Base-by-base conservation (phyloP, 2,113 vertebrate species). In the Lanius collurio region DNA sequence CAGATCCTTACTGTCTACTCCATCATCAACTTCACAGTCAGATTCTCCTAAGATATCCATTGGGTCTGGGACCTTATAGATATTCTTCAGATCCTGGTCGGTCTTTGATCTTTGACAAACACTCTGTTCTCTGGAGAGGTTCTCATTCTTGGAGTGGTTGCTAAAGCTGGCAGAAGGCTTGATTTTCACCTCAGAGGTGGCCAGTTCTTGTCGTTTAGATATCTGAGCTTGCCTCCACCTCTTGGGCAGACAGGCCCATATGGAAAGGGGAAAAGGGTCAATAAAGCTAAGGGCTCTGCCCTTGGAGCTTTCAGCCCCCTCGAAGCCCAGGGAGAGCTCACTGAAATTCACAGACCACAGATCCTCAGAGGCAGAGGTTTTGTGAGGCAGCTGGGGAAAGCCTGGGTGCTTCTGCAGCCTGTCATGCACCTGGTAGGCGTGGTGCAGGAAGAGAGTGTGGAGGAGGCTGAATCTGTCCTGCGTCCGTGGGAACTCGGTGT, bases 311-410 rank as follows among this genome's bases (percentile, higher is more conserved):
- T 99, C 98, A 5, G 98, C 98, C n/a, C 99, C 99, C 64, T 99
- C 99, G 7, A 99, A 99, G 59, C 98, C 98, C 55, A 99, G 83
- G 11, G 98, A 98, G 65, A 99, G 97, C 73, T 98, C 98, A 52
- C 97, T 98, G 87, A 99, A 97, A 88, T 98, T 97, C 91, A 99
- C 26, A 49, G 98, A 99, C 99, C 99, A 99, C 42, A 99, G 94
- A 65, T 99, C 99, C 96, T 98, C 98, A n/a, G 98, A 98, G 63
- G 98, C 97, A 22, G 94, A 95, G 33, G 93, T 95, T 89, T 70
- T 98, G 84, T 93, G 96, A 3, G 69, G 26, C 7, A 97, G 85
- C 83, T 73, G 97, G 83, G 89, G 65, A 30, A 70, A 44, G 47
- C 60, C 35, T 7, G n/a, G 50, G 3, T 59, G 71, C 19, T 88